A percentile compares a stretch with the other conserved stretches of the same genome.
phyloP scores from a whole-genome alignment of 2,888 invertebrate genomes.

The Lysandra bellargus region DNA sequence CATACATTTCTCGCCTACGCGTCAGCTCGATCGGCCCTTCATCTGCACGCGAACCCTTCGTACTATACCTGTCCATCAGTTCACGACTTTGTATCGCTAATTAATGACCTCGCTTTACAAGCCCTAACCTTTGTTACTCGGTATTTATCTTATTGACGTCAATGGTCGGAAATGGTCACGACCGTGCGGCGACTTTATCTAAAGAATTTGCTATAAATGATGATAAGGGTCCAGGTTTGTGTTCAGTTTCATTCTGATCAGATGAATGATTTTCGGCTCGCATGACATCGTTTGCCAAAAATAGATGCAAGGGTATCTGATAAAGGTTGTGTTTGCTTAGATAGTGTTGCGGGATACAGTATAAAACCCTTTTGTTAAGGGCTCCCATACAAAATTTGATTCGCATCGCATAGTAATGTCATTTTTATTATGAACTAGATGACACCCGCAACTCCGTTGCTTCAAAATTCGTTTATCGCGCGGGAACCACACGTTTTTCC shows the following conservation, averaged over 20 bases:
- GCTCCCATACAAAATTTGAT: no score
- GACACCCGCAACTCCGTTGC: no score
- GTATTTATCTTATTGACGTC: not conserved
- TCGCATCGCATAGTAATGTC: no score
- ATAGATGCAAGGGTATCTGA: not conserved
- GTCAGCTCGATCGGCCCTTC: not conserved
- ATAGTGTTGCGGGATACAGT: not conserved
- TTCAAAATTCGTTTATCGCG: no score
- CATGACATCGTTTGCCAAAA: not conserved
- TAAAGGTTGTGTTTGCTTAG: not conserved
- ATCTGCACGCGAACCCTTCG: not conserved
- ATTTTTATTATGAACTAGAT: no score
- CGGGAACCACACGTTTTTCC: no score
- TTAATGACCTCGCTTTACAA: constrained; percentile 15
- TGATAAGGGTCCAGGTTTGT: not conserved
- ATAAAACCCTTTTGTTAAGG: no score
- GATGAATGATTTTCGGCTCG: not conserved
- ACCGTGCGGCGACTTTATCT: not conserved
- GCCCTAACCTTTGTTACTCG: constrained; percentile 1
- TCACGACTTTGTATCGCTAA: constrained; percentile 18
- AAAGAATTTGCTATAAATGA: constrained; percentile 5
- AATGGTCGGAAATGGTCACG: constrained; percentile 7
- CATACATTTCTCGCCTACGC: not conserved
- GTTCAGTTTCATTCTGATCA: not conserved
- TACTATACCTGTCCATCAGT: constrained; percentile 16